Evolutionary conservation across 2,113 vertebrate genomes (phyloP).

Genomic region (Centrocercus urophasianus): DNA sequence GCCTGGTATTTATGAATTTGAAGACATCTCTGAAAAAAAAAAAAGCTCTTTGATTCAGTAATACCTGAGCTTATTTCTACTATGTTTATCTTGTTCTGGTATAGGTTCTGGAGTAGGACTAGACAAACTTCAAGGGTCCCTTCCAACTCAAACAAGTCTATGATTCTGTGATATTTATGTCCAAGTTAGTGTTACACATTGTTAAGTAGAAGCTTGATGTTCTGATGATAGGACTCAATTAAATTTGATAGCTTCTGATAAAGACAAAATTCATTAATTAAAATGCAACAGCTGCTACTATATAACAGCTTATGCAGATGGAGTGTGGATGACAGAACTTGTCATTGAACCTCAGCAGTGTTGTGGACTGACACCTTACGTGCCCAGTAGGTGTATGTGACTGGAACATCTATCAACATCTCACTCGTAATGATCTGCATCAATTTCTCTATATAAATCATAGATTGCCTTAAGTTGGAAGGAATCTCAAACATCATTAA

Average conservation of each 20-base stretch:
- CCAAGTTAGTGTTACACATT: background rate
- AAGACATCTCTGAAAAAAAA: background rate
- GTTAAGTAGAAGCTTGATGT: background rate
- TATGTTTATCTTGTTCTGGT: background rate
- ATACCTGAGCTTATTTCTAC: background rate
- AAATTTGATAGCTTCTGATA: background rate
- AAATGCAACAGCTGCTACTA: background rate
- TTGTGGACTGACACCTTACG: background rate
- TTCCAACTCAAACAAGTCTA: too few relatives aligned
- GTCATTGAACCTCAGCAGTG: fast-evolving
- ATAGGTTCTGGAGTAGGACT: too few relatives aligned
- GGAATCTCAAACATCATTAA: too few relatives aligned
- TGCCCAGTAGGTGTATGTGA: background rate
- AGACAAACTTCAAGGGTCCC: too few relatives aligned
- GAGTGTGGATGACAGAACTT: background rate
- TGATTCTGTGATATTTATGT: background rate
- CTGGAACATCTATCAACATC: background rate
- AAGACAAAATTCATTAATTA: background rate
- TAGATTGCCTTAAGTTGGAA: too few relatives aligned
- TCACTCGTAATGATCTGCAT: background rate
- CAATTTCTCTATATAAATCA: background rate
- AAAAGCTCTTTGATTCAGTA: background rate
- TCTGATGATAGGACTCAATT: background rate
- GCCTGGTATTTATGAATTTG: background rate
- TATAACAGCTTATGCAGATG: background rate